Evolutionary conservation across 2,797 vertebrate species (phyloP), one percentile per base, ranked within the genome.

Genomic region (Erpetoichthys calabaricus): DNA sequence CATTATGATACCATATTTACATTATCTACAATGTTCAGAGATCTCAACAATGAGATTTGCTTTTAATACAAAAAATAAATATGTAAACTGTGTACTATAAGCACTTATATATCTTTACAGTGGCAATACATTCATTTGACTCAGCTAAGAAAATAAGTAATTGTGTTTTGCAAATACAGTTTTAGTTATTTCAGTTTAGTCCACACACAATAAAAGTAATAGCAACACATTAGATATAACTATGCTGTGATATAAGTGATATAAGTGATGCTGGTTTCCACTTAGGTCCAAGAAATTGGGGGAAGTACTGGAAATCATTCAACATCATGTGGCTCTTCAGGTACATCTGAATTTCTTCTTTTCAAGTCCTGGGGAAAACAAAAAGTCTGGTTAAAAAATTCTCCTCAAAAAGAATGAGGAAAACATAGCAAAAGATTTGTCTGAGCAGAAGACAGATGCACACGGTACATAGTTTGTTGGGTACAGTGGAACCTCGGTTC

Each of bases 311-410:
- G 3, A 0, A 54, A 51, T 82, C 70, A 81, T 51, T 75, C 72
- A 71, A 74, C 80, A 50, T 74, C 62, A 68, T 80, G 75, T 56
- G 73, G 63, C 58, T 75, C 6, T 44, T 84, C 79, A 1, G 57
- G 79, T 54, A 63, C 59, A 6, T 69, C 65, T 0, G 70, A 66
- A 0, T 75, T 66, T 25, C 64, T 72, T 47, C 68, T 73, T 64
- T 70, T 85, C 75, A 86, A 59, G 73, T 84, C 79, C 85, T 75
- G 42, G 45, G 69, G 56, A 71, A 49, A 25, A 62, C 45, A 55
- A 1, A 41, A 5, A 53, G 3, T 44, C 47, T 7, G 43, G 8
- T 6, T n/a, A n/a, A 6, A 60, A 45, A 3, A 5, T 3, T 51
- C 3, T 53, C n/a, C 6, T 2, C 25, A 45, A 9, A 42, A 47